Evolutionary conservation across 2,113 vertebrate genomes (phyloP), one percentile per base, ranked within the genome.

Genomic region (Aphyosemion australe): DNA sequence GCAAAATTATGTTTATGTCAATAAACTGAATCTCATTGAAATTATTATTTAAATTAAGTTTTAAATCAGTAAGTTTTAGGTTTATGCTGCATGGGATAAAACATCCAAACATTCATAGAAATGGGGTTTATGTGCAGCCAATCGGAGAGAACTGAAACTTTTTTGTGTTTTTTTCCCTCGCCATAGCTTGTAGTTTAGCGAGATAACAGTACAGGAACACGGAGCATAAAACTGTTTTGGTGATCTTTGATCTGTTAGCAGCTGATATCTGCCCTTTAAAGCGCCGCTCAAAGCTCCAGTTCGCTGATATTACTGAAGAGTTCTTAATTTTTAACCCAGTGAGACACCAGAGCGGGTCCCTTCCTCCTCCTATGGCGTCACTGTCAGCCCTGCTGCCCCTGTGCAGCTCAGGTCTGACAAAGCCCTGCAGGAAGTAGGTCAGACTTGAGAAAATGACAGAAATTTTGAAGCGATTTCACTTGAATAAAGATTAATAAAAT

Each of bases 371-470:
- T 0, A 18, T 77, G 77, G 76, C 62, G 31, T 78, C 72, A 61
- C 47, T 5, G 31, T 67, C 18, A 47, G 31, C 74, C 62, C 45
- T 32, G 14, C 45, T 37, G 61, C 48, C 39, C 53, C 57, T 67
- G 57, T 26, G 21, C 65, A 10, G 41, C 70, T 54, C 26, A 41
- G 1, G 31, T 48, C 63, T 72, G 43, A 71, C 74, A 73, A 76
- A 69, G 74, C 68, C 7, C 48, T 16, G 51, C 58, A 15, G 37
- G 47, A 94, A 88, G 77, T 92, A 78, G 91, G 91, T 92, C 90
- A 90, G 54, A 86, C 90, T 85, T 90, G 89, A 93, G 90, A 86
- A 89, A 87, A 81, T 61, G 60, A 54, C 69, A 82, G 84, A 56
- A 86, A 81, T 79, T 78, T 61, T 70, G 64, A 65, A 79, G 57